Evolutionary conservation across 2,113 vertebrate species (phyloP).

Genomic region (Recurvirostra avosetta): DNA sequence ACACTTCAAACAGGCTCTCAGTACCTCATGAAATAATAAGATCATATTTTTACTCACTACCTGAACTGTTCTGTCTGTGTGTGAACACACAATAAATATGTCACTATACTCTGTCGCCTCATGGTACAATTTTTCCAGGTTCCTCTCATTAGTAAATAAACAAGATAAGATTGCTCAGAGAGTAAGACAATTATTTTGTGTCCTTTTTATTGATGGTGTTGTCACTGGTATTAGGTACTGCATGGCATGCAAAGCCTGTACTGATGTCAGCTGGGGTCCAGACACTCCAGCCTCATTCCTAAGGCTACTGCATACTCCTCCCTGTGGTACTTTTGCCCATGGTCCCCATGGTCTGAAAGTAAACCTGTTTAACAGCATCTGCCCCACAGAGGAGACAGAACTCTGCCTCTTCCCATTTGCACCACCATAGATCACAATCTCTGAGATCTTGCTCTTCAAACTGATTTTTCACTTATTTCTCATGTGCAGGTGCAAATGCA

Average conservation of each 20-base stretch:
- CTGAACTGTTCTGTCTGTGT: not conserved
- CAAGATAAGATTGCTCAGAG: not conserved
- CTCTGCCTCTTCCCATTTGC: not conserved
- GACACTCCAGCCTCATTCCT: not conserved
- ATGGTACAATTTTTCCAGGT: not conserved
- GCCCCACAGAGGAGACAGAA: not conserved
- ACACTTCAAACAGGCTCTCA: not conserved
- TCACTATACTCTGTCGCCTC: not conserved
- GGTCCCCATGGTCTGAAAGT: not conserved
- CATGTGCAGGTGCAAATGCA: not conserved
- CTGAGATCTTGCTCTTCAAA: not conserved
- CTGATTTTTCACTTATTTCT: not conserved
- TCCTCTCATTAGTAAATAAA: not conserved
- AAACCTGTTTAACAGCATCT: not conserved
- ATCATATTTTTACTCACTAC: not conserved
- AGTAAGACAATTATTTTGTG: not conserved
- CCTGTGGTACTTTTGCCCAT: not conserved
- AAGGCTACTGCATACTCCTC: not conserved
- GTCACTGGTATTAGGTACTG: fast-evolving
- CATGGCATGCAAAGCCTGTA: not conserved
- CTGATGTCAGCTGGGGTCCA: not conserved
- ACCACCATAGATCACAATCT: not conserved
- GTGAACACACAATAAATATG: not conserved
- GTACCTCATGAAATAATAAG: not conserved
- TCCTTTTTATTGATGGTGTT: not conserved